phyloP scores from a whole-genome alignment of 2,888 invertebrate species.

The Myathropa florea region DNA sequence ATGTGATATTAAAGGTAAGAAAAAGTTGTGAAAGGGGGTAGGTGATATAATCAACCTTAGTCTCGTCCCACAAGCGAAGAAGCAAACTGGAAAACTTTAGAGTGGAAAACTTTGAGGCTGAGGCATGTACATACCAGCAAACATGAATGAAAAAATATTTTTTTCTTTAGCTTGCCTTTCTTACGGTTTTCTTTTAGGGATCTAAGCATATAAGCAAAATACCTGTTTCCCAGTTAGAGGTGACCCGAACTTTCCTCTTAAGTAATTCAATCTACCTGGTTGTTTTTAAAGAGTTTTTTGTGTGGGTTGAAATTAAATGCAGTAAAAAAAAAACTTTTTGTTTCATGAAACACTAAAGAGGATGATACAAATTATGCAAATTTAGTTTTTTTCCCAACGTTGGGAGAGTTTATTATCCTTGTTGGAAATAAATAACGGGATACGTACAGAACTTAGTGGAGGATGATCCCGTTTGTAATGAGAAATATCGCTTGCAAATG shows the following conservation, averaged over 20 bases:
- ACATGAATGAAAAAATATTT: not conserved
- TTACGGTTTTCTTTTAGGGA: constrained; percentile 44
- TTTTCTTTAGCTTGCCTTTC: constrained; percentile 11
- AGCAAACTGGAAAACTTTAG: constrained; percentile 53
- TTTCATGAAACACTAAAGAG: constrained; percentile 20
- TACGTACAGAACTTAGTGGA: constrained; percentile 6
- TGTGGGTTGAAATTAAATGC: constrained; percentile 15
- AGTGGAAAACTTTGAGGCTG: constrained; percentile 67
- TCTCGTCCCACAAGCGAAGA: constrained; percentile 11
- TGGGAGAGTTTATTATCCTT: constrained; percentile 51
- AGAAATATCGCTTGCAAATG: not conserved
- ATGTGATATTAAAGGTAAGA: constrained; percentile 28
- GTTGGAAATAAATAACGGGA: constrained; percentile 29
- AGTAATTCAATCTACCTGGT: constrained; percentile 55
- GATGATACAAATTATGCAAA: constrained; percentile 57
- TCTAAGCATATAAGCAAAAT: constrained; percentile 36
- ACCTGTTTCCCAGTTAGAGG: constrained; percentile 45
- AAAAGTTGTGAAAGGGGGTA: constrained; percentile 11
- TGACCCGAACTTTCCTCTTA: constrained; percentile 39
- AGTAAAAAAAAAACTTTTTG: constrained; percentile 15
- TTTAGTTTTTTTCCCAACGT: constrained; percentile 51
- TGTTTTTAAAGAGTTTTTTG: constrained; percentile 23
- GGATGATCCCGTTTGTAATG: not conserved
- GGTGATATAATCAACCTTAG: constrained; percentile 46
- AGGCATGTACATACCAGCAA: constrained; percentile 4